Base-by-base conservation (phyloP, 2,888 invertebrate species). In the Corbicula japonica region DNA sequence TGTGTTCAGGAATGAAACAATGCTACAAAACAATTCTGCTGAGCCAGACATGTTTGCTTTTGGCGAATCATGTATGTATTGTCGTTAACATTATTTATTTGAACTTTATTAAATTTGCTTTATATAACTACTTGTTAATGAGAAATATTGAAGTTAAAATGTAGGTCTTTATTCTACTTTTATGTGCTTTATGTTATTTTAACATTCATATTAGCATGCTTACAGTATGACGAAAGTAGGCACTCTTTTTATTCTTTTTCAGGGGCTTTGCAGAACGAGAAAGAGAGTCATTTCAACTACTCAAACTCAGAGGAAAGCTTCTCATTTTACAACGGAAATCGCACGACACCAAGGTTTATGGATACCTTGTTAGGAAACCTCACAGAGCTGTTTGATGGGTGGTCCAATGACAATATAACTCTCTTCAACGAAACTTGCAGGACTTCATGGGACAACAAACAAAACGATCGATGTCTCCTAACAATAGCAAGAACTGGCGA, bases 51-150 rank as follows among this genome's bases (percentile, higher is more conserved):
- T 62, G 21, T 62, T 32, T 32, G 62, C 30, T 32, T 62, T 44
- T 18, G 62, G 62, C 32, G 46, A 62, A 62, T 48, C 62, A n/a
- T 62, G 62, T 62, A 62, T 5, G 62, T 62, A 18, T n/a, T n/a
- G n/a, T n/a, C n/a, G n/a, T n/a, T n/a, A n/a, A n/a, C n/a, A n/a
- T n/a, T n/a, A n/a, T n/a, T n/a, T n/a, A n/a, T n/a, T n/a, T n/a
- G n/a, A n/a, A n/a, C n/a, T n/a, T n/a, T n/a, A n/a, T n/a, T n/a
- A n/a, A n/a, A n/a, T n/a, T n/a, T n/a, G n/a, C n/a, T n/a, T n/a
- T n/a, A n/a, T n/a, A n/a, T n/a, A n/a, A n/a, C n/a, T n/a, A n/a
- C n/a, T n/a, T n/a, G n/a, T n/a, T n/a, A n/a, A n/a, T n/a, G n/a
- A n/a, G n/a, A n/a, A n/a, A n/a, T n/a, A n/a, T n/a, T n/a, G n/a